Evolutionary conservation across 2,888 invertebrate genomes (phyloP), one percentile per base, ranked within the genome.

Genomic region (Pseudococcus longispinus): DNA sequence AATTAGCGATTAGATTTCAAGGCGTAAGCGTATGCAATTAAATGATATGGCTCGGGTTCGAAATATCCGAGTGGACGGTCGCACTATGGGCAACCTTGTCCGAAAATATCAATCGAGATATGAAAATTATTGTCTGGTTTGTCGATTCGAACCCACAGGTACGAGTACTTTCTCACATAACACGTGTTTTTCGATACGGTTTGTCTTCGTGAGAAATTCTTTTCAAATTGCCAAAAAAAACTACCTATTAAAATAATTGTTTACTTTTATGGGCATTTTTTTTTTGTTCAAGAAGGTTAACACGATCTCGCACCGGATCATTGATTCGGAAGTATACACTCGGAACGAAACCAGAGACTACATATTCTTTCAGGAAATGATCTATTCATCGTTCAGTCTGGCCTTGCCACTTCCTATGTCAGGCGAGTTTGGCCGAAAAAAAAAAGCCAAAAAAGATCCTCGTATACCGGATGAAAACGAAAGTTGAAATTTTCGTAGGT

Each of bases 391-490:
- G 65, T 20, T 46, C 29, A 80, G 77, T 42, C 77, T 80, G 29
- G 77, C 77, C 77, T 80, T 80, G 77, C 18, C 3, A 42, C 20
- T 80, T 37, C 37, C 77, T 42, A 20, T 37, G 37, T 37, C 20
- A 20, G 23, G 42, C 42, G 42, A 80, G 18, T 70, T 70, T 3
- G 13, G 29, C 70, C 70, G 65, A 65, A 65, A 70, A 70, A 80
- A 80, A 20, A 20, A 80, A 15, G 42, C 20, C 6, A 60, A 60
- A 23, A 60, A 60, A 60, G 60, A 60, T 60, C 23, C 1, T 55
- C 15, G 60, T 23, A 11, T 60, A 80, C 77, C 42, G 37, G 77
- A 80, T 80, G 77, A 80, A 80, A 80, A 80, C 77, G 42, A 80
- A 80, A 80, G 77, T 80, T 32, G 32, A 37, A 20, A 42, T 42